Conservation (phyloP, 1,140 invertebrate species). For the Archivesica marissinica region DNA sequence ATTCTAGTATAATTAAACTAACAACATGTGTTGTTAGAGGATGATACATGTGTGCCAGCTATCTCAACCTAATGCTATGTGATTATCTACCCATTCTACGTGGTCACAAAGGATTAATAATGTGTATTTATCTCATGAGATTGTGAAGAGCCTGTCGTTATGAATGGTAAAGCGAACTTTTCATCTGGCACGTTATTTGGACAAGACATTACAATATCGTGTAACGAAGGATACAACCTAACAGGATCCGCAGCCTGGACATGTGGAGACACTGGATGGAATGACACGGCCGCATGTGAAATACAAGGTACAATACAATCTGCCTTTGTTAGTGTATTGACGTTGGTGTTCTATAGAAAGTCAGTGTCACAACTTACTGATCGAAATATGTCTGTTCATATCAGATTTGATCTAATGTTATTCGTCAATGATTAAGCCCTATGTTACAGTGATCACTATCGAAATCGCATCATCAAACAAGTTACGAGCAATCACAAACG, state of each 20-base stretch:
- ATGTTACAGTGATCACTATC: too few species aligned
- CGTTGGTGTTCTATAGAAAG: too few species aligned
- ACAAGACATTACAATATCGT: not conserved
- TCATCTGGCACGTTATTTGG: constrained; percentile 28
- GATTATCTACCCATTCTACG: too few species aligned
- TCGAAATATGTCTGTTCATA: too few species aligned
- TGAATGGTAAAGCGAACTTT: not conserved
- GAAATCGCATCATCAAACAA: too few species aligned
- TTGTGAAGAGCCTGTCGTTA: not conserved
- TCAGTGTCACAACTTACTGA: too few species aligned
- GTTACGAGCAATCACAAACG: too few species aligned
- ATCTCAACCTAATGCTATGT: too few species aligned
- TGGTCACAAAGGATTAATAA: not conserved
- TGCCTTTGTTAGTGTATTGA: too few species aligned
- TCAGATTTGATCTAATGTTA: too few species aligned
- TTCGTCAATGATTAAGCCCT: too few species aligned
- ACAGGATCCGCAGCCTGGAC: not conserved
- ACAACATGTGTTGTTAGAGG: not conserved
- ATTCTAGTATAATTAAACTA: not conserved
- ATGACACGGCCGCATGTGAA: not conserved
- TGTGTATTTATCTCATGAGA: not conserved
- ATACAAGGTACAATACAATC: constrained; percentile 42
- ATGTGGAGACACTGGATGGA: constrained; percentile 16
- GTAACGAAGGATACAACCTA: constrained; percentile 1
- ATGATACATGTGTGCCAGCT: not conserved